These are phyloP conservation scores for Nettapus auritus DNA, from an alignment of 2,113 vertebrate genomes.

Conservation along the genomic window DNA sequence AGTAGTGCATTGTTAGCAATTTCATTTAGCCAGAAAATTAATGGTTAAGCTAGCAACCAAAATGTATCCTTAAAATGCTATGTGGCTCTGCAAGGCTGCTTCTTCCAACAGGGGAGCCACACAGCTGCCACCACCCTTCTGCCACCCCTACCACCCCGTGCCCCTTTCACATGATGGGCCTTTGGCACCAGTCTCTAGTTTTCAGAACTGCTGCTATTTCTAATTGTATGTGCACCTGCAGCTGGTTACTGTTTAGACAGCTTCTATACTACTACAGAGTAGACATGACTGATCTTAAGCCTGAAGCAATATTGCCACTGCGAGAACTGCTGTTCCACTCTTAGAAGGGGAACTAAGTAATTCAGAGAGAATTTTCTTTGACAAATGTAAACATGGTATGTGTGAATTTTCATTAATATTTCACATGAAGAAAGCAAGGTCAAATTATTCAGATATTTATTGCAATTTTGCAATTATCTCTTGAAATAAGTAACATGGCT, in stretches of 20 bases:
- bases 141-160: not conserved
- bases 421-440: not conserved
- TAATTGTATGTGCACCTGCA: not conserved
- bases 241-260: not conserved
- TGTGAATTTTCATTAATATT: not conserved
- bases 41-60: not conserved
- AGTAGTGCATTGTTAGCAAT: not conserved
- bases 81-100: rapidly evolving
- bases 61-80: not conserved
- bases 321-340: not conserved
- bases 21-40: not conserved
- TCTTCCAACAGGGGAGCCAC: rapidly evolving
- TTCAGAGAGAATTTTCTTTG: not conserved
- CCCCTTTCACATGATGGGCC: not conserved
- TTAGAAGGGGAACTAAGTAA: not conserved
- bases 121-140: not conserved
- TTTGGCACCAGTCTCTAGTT: not conserved
- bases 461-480: not conserved
- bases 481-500: not conserved
- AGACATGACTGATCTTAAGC: not conserved
- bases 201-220: not conserved
- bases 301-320: not conserved
- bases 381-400: not conserved
- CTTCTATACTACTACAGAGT: not conserved
- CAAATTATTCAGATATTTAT: not conserved